Conservation (phyloP, 2,888 invertebrate species). For the Drosophila affinis region DNA sequence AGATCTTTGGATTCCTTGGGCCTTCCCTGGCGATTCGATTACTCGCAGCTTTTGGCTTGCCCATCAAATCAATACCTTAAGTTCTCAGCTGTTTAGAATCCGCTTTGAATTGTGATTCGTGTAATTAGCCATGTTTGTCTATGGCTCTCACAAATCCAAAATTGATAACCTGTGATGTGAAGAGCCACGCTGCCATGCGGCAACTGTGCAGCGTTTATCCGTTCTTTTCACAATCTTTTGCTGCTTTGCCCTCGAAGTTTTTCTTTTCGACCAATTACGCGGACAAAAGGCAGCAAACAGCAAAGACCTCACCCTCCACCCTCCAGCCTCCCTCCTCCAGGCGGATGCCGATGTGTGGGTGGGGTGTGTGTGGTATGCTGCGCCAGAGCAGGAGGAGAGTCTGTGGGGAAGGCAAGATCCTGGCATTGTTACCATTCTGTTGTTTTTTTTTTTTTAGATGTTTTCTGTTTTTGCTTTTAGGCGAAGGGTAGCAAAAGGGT, state of each 20-base stretch:
- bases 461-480: conserved; percentile 10
- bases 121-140: neutral
- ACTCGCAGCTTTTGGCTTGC: too few species aligned
- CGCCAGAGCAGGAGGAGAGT: too few species aligned
- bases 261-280: conserved; percentile 64
- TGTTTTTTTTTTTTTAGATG: conserved; percentile 16
- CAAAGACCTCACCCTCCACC: neutral
- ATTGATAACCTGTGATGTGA: conserved; percentile 7
- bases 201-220: conserved; percentile 12
- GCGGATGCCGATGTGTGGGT: conserved; percentile 3
- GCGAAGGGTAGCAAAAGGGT: neutral
- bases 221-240: neutral
- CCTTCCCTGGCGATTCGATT: too few species aligned
- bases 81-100: too few species aligned
- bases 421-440: conserved; percentile 23
- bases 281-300: conserved; percentile 52
- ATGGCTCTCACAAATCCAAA: neutral
- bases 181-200: conserved; percentile 14
- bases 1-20: too few species aligned
- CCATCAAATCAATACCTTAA: too few species aligned
- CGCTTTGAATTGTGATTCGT: neutral
- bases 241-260: conserved; percentile 23
- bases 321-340: neutral
- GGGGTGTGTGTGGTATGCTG: neutral
- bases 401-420: conserved; percentile 1